phyloP scores from a whole-genome alignment of 2,888 invertebrate genomes.

The Cryptocephalus moraei region DNA sequence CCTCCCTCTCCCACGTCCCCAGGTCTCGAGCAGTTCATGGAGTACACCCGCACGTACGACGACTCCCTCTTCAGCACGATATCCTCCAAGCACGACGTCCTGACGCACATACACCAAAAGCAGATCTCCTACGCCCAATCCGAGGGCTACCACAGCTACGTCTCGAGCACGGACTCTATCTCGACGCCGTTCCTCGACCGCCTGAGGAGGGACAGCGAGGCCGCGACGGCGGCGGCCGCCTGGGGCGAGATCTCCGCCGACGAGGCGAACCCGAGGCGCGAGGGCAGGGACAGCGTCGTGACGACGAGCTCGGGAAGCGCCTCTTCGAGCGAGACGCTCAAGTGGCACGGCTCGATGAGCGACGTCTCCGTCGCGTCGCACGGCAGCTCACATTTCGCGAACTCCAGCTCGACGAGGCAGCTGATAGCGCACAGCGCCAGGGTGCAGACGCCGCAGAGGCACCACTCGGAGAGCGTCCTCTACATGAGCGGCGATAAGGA shows the following conservation, averaged over 20 bases:
- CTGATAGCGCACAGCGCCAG: constrained; percentile 67
- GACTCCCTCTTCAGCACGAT: constrained; percentile 34
- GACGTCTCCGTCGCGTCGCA: constrained; percentile 56
- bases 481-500: constrained; percentile 47
- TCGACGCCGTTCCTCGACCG: constrained; percentile 69
- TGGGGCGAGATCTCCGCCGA: constrained; percentile 36
- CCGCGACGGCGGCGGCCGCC: constrained; percentile 33
- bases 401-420: constrained; percentile 36
- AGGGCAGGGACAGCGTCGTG: constrained; percentile 52
- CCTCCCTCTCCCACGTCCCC: no score
- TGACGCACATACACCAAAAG: constrained; percentile 53
- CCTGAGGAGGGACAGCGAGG: constrained; percentile 52
- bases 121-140: constrained; percentile 69
- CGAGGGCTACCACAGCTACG: constrained; percentile 72
- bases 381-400: constrained; percentile 42
- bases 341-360: constrained; percentile 69
- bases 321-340: constrained; percentile 67
- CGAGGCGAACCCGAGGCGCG: constrained; percentile 19
- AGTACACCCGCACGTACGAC: constrained; percentile 55
- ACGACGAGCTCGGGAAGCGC: constrained; percentile 51
- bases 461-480: constrained; percentile 66
- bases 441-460: constrained; percentile 66
- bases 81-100: constrained; percentile 32
- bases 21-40: constrained; percentile 51
- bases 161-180: constrained; percentile 65